These are phyloP conservation scores for Anadara kagoshimensis DNA, from an alignment of 1,140 invertebrate species.

Conservation along the genomic window DNA sequence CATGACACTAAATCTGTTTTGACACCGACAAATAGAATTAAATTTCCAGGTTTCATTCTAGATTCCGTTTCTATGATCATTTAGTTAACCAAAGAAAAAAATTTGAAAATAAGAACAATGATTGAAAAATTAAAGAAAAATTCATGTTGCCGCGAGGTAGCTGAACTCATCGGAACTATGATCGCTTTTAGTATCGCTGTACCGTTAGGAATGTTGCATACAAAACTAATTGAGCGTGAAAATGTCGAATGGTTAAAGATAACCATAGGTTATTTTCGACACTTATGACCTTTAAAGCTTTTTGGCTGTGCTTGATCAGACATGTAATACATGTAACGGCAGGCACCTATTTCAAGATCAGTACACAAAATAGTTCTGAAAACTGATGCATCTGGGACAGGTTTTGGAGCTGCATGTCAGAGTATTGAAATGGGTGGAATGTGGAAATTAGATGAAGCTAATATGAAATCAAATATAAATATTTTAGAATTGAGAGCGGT, in stretches of 20 bases:
- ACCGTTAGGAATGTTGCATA: background rate
- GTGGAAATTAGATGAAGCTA: background rate
- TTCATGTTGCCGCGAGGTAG: background rate
- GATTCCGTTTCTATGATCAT: too few species aligned
- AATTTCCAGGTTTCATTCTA: slow-evolving; percentile 9
- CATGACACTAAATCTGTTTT: slow-evolving; percentile 17
- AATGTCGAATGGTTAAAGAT: background rate
- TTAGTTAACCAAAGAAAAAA: background rate
- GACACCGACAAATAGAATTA: background rate
- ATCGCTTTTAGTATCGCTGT: background rate
- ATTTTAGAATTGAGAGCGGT: background rate
- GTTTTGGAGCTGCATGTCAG: background rate
- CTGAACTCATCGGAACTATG: background rate
- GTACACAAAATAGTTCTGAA: background rate
- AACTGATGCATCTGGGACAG: background rate
- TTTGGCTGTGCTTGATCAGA: background rate
- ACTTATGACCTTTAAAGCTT: background rate
- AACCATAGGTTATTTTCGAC: background rate
- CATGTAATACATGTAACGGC: too few species aligned
- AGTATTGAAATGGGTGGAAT: background rate
- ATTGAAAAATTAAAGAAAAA: background rate
- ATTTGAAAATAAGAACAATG: background rate
- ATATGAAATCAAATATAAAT: background rate
- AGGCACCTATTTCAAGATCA: background rate
- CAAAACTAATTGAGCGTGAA: background rate